A percentile compares a stretch with the other conserved stretches of the same genome.
Conservation (phyloP, 2,888 invertebrate species). For the Plagodis dolabraria region DNA sequence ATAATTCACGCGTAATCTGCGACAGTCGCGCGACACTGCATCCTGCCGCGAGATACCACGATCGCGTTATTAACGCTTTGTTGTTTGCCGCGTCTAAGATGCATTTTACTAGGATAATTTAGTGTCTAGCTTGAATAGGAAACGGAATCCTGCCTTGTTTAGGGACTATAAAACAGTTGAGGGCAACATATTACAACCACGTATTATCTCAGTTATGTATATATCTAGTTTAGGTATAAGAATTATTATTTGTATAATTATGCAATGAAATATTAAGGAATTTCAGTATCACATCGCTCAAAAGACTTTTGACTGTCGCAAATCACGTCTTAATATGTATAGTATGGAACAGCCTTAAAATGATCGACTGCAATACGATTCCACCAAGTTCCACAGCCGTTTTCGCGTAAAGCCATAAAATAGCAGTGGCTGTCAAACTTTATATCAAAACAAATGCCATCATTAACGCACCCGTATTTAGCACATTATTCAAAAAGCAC, state of each 20-base stretch:
- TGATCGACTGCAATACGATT: no score
- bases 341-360: no score
- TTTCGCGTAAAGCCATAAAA: constrained; percentile 33
- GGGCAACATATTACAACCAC: no score
- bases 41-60: constrained; percentile 67
- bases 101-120: constrained; percentile 59
- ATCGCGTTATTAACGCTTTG: constrained; percentile 58
- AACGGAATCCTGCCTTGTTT: constrained; percentile 14
- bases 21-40: constrained; percentile 63
- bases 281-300: no score
- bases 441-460: constrained; percentile 65
- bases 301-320: no score
- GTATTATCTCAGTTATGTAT: no score
- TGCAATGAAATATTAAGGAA: no score
- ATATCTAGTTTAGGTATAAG: no score
- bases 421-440: constrained; percentile 42
- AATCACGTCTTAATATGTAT: no score
- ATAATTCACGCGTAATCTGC: constrained; percentile 75
- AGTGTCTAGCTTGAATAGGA: constrained; percentile 34
- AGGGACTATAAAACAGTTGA: no score
- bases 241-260: no score
- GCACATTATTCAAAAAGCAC: constrained; percentile 82
- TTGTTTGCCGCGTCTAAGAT: constrained; percentile 50
- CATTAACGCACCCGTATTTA: constrained; percentile 70
- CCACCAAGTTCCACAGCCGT: background rate